These are phyloP conservation scores for Schizopygopsis pylzovi DNA, from an alignment of 2,797 vertebrate genomes.

Conservation along the genomic window DNA sequence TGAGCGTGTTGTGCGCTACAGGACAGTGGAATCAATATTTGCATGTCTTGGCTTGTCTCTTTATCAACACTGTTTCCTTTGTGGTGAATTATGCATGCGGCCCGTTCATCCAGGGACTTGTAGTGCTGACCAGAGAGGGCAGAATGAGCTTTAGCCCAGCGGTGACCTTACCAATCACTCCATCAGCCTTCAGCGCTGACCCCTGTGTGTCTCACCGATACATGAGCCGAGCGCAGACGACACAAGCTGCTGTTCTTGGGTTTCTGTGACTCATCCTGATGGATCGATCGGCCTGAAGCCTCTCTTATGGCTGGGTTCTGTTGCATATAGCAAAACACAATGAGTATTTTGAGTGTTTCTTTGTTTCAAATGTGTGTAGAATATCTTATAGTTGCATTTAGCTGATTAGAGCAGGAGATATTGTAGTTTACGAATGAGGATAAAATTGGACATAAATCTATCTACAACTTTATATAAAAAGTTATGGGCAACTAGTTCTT, in stretches of 20 bases:
- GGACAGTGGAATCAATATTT: constrained; percentile 46
- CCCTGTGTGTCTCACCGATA: constrained; percentile 10
- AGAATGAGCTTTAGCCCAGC: constrained; percentile 21
- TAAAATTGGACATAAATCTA: not conserved
- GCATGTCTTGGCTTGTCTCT: constrained; percentile 51
- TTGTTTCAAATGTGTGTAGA: not conserved
- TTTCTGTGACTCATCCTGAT: constrained; percentile 21
- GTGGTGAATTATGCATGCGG: constrained; percentile 48
- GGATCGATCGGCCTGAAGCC: constrained; percentile 2
- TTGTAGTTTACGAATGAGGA: not conserved
- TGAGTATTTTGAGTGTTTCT: not conserved
- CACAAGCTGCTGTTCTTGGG: not conserved
- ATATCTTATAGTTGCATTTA: not conserved
- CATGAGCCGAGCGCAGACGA: not conserved
- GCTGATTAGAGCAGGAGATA: not conserved
- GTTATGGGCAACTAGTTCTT: not conserved
- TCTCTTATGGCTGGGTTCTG: not conserved
- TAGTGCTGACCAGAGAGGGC: constrained; percentile 28
- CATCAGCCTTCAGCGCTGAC: constrained; percentile 32
- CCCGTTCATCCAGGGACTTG: constrained; percentile 37
- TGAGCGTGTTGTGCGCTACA: not conserved
- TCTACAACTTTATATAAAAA: not conserved
- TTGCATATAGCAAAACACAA: not conserved
- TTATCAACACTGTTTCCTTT: constrained; percentile 32
- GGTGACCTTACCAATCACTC: constrained; percentile 18